Conservation (phyloP, 2,113 vertebrate species). For the Athene cunicularia region DNA sequence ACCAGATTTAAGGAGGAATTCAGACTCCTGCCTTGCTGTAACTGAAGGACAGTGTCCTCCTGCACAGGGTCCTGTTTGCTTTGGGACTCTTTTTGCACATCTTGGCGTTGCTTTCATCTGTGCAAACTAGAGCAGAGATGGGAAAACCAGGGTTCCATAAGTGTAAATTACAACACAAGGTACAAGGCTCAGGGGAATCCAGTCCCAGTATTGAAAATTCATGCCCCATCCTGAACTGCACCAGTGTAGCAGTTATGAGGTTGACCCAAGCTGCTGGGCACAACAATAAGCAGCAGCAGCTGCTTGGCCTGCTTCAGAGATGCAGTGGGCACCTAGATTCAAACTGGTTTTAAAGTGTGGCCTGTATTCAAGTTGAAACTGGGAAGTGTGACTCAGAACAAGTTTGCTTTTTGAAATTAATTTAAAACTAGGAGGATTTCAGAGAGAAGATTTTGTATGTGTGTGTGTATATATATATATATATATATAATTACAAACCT, state of each 20-base stretch:
- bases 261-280: background rate
- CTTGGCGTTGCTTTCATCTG: background rate
- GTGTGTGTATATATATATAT: no score
- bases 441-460: background rate
- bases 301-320: background rate
- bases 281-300: background rate
- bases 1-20: conserved; percentile 74
- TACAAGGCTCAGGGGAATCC: background rate
- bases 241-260: background rate
- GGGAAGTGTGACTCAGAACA: background rate
- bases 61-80: background rate
- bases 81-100: background rate
- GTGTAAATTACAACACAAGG: background rate
- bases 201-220: background rate
- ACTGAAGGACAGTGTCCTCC: conserved; percentile 22
- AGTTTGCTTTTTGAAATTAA: background rate
- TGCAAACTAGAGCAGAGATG: background rate
- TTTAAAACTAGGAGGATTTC: background rate
- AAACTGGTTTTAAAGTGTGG: background rate
- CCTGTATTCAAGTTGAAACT: background rate
- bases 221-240: background rate
- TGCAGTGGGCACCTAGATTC: background rate
- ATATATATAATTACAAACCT: background rate
- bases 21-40: conserved; percentile 5
- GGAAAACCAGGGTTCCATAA: background rate